A percentile compares a stretch with the other conserved stretches of the same genome.
phyloP scores from a whole-genome alignment of 1,140 invertebrate genomes.

The Tetranychus urticae region DNA sequence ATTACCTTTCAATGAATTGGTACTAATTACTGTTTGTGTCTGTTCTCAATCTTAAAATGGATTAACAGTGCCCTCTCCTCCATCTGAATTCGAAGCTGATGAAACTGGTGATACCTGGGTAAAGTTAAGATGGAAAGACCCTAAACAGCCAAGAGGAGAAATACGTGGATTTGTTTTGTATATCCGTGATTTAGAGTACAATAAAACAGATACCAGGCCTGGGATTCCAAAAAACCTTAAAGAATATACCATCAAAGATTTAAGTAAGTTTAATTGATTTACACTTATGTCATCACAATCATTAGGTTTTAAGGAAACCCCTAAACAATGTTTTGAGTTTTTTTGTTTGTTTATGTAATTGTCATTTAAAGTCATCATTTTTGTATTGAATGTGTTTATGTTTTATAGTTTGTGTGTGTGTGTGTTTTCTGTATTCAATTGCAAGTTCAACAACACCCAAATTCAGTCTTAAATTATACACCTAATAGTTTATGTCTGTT shows the following conservation, averaged over 20 bases:
- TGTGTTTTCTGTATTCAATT: too few species aligned
- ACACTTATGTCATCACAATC: too few species aligned
- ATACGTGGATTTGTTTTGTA: constrained; percentile 10
- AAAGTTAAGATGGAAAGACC: constrained; percentile 49
- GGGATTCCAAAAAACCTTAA: not conserved
- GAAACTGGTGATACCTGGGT: constrained; percentile 44
- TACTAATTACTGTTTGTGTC: too few species aligned
- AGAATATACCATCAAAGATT: constrained; percentile 12
- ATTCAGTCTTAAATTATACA: not conserved
- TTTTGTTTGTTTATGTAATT: too few species aligned
- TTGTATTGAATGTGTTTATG: too few species aligned
- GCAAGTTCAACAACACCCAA: too few species aligned
- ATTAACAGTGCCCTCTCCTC: not conserved
- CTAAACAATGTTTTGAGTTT: too few species aligned
- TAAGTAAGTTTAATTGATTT: constrained; percentile 3
- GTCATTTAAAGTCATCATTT: too few species aligned
- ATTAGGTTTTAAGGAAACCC: too few species aligned
- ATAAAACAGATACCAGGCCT: constrained; percentile 9
- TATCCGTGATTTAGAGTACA: not conserved
- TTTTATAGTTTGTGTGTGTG: too few species aligned
- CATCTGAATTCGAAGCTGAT: not conserved
- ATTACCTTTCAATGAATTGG: too few species aligned
- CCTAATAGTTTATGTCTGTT: not conserved
- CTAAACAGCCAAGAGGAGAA: constrained; percentile 37
- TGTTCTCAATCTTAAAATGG: not conserved